These are phyloP conservation scores for Tenrec ecaudatus DNA, from an alignment of 2,113 vertebrate species.

Conservation along the genomic window DNA sequence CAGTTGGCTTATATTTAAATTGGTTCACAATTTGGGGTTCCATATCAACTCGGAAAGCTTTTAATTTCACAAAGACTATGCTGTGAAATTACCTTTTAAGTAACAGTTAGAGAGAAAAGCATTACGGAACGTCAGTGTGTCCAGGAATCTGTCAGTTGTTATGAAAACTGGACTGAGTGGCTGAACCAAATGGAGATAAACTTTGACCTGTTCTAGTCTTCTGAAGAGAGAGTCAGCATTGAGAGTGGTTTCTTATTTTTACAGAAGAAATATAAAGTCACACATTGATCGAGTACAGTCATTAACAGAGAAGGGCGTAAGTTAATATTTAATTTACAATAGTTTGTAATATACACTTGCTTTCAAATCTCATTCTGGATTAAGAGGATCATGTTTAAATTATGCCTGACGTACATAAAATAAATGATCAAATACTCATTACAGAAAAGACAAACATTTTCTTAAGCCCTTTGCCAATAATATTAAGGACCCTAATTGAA, in stretches of 20 bases:
- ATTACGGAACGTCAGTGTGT: background rate
- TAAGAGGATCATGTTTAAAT: slow-evolving; percentile 54
- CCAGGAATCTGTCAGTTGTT: slow-evolving; percentile 1
- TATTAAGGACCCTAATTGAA: slow-evolving; percentile 49
- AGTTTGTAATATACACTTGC: slow-evolving; percentile 26
- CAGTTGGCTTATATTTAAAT: slow-evolving; percentile 59
- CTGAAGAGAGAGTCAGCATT: slow-evolving; percentile 7
- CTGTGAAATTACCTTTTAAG: slow-evolving; percentile 18
- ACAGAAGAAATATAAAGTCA: slow-evolving; percentile 58
- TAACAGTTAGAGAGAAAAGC: slow-evolving; percentile 32
- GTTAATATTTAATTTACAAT: slow-evolving; percentile 56
- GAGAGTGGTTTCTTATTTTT: slow-evolving; percentile 42
- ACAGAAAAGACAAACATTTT: slow-evolving; percentile 19
- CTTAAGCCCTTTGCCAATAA: slow-evolving; percentile 47
- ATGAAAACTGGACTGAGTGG: background rate
- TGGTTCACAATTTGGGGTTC: slow-evolving; percentile 48
- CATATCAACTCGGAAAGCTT: slow-evolving; percentile 36
- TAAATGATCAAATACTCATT: slow-evolving; percentile 43
- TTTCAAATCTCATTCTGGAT: slow-evolving; percentile 62
- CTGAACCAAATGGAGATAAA: slow-evolving; percentile 2
- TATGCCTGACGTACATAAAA: slow-evolving; percentile 32
- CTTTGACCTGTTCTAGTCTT: slow-evolving; percentile 17
- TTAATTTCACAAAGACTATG: slow-evolving; percentile 59
- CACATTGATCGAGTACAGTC: background rate
- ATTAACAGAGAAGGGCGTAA: slow-evolving; percentile 39